Evolutionary conservation across 2,888 invertebrate genomes (phyloP), one percentile per base, ranked within the genome.

Genomic region (Orchesella flavescens): DNA sequence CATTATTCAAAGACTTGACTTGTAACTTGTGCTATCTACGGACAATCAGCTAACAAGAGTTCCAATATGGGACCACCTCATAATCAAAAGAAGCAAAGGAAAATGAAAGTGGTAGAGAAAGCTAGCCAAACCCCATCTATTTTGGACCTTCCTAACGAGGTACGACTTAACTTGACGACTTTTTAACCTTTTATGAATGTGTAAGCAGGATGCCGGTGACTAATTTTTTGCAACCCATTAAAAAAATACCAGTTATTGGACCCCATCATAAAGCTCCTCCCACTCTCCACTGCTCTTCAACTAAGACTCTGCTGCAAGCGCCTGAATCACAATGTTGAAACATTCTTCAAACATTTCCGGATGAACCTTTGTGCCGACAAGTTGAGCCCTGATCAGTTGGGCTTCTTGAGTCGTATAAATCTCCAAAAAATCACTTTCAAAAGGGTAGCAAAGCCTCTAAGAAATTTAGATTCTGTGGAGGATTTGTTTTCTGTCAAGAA

Each of bases 401-500:
- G 12, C 9, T 73, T 73, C 23, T 44, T 73, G 0, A 19, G 15
- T 13, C 17, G 44, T 15, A 73, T 73, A 1, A 59, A 73, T 13
- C 73, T 73, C 1, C 10, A 61, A 19, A 34, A 61, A 12, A 73
- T 73, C 12, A 61, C 46, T 4, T 73, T 73, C 44, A 73, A 73
- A 17, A 7, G 73, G 19, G 73, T 73, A 7, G 73, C 73, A 17
- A 59, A 73, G 46, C 59, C 43, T 15, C 1, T 73, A 15, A 5
- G 44, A 21, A 12, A 15, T 1, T 17, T 55, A n/a, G 55, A n/a
- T n/a, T n/a, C 59, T 15, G 21, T 21, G 5, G 34, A 15, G 59
- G 12, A 17, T 19, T 21, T 13, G 21, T 9, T 55, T 15, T 15
- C 5, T 55, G 55, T n/a, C n/a, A n/a, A n/a, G 55, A 15, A 55